Conservation (phyloP, 2,888 invertebrate genomes). For the Metallyticus violacea region DNA sequence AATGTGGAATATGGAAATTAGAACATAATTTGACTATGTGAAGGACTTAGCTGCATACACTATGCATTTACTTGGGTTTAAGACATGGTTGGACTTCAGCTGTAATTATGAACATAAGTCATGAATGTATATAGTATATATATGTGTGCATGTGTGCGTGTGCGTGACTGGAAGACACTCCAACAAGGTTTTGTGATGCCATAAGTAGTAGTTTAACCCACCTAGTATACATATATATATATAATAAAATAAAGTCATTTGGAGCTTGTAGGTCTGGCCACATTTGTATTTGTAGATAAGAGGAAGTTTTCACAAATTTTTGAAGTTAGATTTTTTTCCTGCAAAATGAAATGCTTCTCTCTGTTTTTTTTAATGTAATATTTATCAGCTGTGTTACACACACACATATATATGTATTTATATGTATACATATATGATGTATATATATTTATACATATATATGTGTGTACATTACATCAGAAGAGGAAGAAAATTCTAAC, state of each 20-base stretch:
- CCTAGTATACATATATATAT: conserved; percentile 13
- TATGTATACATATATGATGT: not conserved
- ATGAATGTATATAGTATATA: not conserved
- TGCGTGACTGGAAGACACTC: not conserved
- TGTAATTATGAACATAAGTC: not conserved
- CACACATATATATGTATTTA: no score
- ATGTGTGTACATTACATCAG: not conserved
- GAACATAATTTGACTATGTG: not conserved
- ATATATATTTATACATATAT: no score
- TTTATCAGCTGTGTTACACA: not conserved
- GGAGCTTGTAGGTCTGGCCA: not conserved
- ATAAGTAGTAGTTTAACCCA: conserved; percentile 25
- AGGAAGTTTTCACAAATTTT: not conserved
- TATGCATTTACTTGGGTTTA: not conserved
- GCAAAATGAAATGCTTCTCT: not conserved
- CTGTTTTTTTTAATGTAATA: not conserved
- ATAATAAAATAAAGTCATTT: not conserved
- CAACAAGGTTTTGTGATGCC: conserved; percentile 24
- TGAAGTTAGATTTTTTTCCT: conserved; percentile 13
- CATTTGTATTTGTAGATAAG: not conserved
- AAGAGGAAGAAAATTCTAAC: not conserved
- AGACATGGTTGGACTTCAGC: not conserved
- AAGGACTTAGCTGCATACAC: not conserved
- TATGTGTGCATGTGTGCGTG: not conserved
- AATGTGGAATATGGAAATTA: not conserved